Conservation (phyloP, 2,113 vertebrate species). For the Corythaixoides concolor region DNA sequence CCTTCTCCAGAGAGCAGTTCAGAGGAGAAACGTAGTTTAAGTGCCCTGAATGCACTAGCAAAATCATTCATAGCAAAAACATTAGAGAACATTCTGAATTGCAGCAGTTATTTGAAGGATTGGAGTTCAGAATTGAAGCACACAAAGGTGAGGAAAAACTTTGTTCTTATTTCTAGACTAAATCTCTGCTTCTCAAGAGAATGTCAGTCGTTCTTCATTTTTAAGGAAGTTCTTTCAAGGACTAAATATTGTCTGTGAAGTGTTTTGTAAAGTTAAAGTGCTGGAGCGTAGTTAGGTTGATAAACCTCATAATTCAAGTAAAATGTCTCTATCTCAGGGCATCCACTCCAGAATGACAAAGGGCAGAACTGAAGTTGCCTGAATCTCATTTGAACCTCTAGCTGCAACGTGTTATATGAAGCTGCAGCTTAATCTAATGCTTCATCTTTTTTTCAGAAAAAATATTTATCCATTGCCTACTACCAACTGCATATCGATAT, state of each 20-base stretch:
- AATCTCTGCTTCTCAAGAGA: neutral
- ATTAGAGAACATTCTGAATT: constrained; percentile 15
- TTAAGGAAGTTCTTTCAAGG: constrained; percentile 8
- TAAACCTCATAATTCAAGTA: neutral
- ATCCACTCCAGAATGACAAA: constrained; percentile 20
- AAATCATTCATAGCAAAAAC: constrained; percentile 19
- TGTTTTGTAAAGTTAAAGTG: constrained; percentile 5
- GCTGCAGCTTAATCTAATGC: neutral
- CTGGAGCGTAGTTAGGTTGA: neutral
- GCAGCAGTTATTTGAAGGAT: neutral
- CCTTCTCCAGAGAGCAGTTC: constrained; percentile 48
- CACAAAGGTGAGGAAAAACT: constrained; percentile 14
- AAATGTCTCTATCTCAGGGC: neutral
- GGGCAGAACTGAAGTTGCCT: neutral
- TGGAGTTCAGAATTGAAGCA: neutral
- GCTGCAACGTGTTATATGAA: neutral
- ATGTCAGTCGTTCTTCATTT: neutral
- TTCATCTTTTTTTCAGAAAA: constrained; percentile 16
- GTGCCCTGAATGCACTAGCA: neutral
- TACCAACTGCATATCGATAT: accelerated
- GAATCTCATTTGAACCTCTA: neutral
- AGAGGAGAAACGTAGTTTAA: constrained; percentile 17
- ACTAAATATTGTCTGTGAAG: neutral
- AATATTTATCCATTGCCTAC: neutral
- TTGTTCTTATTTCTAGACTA: neutral